Percentiles rank a stretch among this genome's conserved stretches.
phyloP scores from a whole-genome alignment of 2,888 invertebrate genomes.

The Diarsia dahlii region DNA sequence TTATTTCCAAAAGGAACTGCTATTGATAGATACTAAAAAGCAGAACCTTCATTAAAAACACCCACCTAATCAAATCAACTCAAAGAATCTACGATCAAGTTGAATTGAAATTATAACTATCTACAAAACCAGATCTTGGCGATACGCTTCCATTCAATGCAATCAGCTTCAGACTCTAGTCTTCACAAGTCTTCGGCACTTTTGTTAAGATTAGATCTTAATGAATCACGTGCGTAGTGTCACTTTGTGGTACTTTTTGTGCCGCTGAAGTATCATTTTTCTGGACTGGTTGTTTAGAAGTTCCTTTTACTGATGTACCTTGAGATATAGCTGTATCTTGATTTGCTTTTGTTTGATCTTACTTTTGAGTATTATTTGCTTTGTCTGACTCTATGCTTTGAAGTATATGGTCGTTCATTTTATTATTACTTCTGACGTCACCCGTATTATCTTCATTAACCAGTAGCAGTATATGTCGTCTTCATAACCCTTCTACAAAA shows the following conservation, averaged over 20 bases:
- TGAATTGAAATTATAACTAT: slow-evolving; percentile 54
- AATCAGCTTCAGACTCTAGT: slow-evolving; percentile 48
- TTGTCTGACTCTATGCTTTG: not conserved
- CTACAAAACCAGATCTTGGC: slow-evolving; percentile 48
- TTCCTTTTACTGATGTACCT: not conserved
- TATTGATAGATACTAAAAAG: not conserved
- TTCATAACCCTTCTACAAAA: not conserved
- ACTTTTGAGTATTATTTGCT: not conserved
- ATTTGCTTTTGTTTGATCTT: not conserved
- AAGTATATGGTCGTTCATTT: not conserved
- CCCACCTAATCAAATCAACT: slow-evolving; percentile 24
- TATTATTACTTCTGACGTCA: not conserved
- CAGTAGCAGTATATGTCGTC: slow-evolving; percentile 15
- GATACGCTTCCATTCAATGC: slow-evolving; percentile 62
- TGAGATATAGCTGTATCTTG: slow-evolving; percentile 7
- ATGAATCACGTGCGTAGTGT: slow-evolving; percentile 60
- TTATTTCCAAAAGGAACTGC: not conserved
- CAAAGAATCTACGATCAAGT: slow-evolving; percentile 45
- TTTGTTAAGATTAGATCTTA: slow-evolving; percentile 58
- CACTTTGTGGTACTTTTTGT: slow-evolving; percentile 37
- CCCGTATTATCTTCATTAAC: not conserved
- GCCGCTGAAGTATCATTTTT: slow-evolving; percentile 36
- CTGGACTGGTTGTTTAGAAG: slow-evolving; percentile 19
- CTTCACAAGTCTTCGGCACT: slow-evolving; percentile 43
- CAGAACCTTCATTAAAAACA: slow-evolving; percentile 11